A percentile compares a stretch with the other conserved stretches of the same genome.
Conservation (phyloP, 2,797 vertebrate genomes). For the Arremon brunneinucha region DNA sequence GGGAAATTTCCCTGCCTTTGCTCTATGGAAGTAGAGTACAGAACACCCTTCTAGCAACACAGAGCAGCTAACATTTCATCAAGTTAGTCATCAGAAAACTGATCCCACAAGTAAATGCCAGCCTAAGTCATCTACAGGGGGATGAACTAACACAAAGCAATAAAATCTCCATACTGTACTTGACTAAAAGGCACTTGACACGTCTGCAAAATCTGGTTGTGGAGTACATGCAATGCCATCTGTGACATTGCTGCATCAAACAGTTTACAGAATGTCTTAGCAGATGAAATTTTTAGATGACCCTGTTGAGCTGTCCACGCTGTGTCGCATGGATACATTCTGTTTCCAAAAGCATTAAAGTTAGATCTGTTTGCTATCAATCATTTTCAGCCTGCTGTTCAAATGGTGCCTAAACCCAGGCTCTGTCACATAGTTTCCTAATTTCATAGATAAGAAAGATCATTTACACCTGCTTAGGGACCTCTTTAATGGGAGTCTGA, state of each 20-base stretch:
- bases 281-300: constrained; percentile 24
- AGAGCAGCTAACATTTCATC: not conserved
- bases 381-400: not conserved
- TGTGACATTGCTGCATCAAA: not conserved
- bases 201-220: not conserved
- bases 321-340: not conserved
- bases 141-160: not conserved
- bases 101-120: not conserved
- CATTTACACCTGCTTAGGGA: not conserved
- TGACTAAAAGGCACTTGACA: not conserved
- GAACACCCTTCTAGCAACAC: not conserved
- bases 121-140: not conserved
- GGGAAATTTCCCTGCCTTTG: not conserved
- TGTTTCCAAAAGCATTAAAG: not conserved
- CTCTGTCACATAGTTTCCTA: not conserved
- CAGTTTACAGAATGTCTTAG: constrained; percentile 7
- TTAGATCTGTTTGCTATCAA: not conserved
- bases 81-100: not conserved
- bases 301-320: not conserved
- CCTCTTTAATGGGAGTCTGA: not conserved
- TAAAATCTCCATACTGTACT: not conserved
- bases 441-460: not conserved
- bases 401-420: not conserved
- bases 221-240: not conserved
- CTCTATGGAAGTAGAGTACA: not conserved